A percentile compares a stretch with the other conserved stretches of the same genome.
Conservation (phyloP, 1,140 invertebrate genomes). For the Drosophila guanche region DNA sequence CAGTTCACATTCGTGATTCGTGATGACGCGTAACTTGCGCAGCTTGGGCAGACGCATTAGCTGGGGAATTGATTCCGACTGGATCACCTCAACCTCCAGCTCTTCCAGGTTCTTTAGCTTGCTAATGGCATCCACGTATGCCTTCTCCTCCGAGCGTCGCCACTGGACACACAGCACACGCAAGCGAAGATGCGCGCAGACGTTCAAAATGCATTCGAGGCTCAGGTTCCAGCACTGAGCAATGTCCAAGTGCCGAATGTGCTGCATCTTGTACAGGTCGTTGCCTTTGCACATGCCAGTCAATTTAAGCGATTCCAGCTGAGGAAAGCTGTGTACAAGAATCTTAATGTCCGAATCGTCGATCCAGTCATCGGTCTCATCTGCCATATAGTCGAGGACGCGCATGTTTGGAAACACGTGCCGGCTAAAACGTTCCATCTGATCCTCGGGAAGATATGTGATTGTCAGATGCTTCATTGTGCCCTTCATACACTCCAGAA, state of each 20-base stretch:
- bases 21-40: slow-evolving; percentile 20
- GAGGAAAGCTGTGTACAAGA: slow-evolving; percentile 25
- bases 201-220: slow-evolving; percentile 11
- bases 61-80: slow-evolving; percentile 8
- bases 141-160: slow-evolving; percentile 6
- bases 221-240: slow-evolving; percentile 37
- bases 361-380: slow-evolving; percentile 22
- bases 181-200: slow-evolving; percentile 22
- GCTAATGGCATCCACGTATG: slow-evolving; percentile 16
- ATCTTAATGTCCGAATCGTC: slow-evolving; percentile 24
- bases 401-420: slow-evolving; percentile 10
- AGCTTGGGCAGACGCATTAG: slow-evolving; percentile 26
- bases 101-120: slow-evolving; percentile 23
- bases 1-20: slow-evolving; percentile 4
- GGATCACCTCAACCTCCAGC: slow-evolving; percentile 26
- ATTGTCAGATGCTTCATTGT: slow-evolving; percentile 16
- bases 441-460: slow-evolving; percentile 15
- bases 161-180: slow-evolving; percentile 28
- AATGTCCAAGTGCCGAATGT: slow-evolving; percentile 28
- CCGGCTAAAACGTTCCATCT: slow-evolving; percentile 10
- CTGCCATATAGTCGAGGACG: slow-evolving; percentile 21
- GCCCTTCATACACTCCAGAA: slow-evolving; percentile 16
- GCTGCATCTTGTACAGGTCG: slow-evolving; percentile 17
- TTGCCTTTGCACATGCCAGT: slow-evolving; percentile 27
- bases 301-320: slow-evolving; percentile 18